These are phyloP conservation scores for Cordilura impudica DNA, from an alignment of 2,888 invertebrate species.

Conservation along the genomic window DNA sequence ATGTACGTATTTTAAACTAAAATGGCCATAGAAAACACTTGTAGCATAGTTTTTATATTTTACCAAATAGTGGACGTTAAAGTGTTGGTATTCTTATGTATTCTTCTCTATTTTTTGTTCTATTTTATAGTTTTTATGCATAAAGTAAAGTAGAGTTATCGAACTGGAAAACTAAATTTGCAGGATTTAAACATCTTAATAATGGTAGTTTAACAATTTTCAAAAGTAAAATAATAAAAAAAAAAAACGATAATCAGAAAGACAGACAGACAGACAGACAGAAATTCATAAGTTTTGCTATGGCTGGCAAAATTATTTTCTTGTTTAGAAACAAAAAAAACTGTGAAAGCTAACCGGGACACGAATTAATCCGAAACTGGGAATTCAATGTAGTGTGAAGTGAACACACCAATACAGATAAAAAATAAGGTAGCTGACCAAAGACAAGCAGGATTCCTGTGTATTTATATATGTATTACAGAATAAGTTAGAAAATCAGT, in stretches of 20 bases:
- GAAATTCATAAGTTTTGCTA: too few species aligned
- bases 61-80: slow-evolving; percentile 16
- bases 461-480: neutral
- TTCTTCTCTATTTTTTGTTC: neutral
- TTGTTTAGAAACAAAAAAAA: neutral
- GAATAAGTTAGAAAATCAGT: slow-evolving; percentile 4
- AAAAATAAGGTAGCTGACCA: slow-evolving; percentile 5
- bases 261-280: too few species aligned
- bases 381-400: slow-evolving; percentile 13
- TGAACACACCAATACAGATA: neutral
- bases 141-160: slow-evolving; percentile 69
- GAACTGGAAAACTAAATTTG: slow-evolving; percentile 71
- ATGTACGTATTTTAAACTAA: slow-evolving; percentile 32
- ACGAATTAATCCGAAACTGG: neutral
- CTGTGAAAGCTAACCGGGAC: neutral
- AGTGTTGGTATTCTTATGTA: slow-evolving; percentile 10
- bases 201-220: slow-evolving; percentile 45
- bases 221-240: slow-evolving; percentile 1
- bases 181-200: slow-evolving; percentile 45
- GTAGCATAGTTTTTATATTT: slow-evolving; percentile 13
- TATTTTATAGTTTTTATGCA: slow-evolving; percentile 33
- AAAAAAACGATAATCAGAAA: too few species aligned
- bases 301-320: neutral
- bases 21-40: slow-evolving; percentile 41
- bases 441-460: neutral